phyloP scores from a whole-genome alignment of 2,888 invertebrate species.

The Pyrochroa serraticornis region DNA sequence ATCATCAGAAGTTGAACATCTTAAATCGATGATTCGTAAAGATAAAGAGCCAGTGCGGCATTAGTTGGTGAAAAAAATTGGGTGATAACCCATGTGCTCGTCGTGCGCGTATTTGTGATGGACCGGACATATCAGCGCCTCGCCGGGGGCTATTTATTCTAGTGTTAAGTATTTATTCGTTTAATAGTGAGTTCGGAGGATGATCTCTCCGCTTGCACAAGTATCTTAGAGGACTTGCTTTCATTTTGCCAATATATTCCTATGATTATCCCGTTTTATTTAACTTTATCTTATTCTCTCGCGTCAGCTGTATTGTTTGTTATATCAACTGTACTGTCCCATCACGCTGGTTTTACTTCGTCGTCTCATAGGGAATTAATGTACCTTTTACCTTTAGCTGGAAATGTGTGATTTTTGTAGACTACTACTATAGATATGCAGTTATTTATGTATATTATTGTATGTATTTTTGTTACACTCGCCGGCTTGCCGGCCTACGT shows the following conservation, averaged over 20 bases:
- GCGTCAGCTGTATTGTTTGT: slow-evolving; percentile 36
- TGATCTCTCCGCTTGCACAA: slow-evolving; percentile 42
- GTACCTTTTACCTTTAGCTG: slow-evolving; percentile 57
- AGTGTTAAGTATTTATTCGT: slow-evolving; percentile 52
- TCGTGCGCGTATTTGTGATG: slow-evolving; percentile 37
- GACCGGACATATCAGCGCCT: slow-evolving; percentile 52
- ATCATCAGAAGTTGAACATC: slow-evolving; percentile 88
- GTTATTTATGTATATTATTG: slow-evolving; percentile 55
- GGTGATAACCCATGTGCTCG: slow-evolving; percentile 33
- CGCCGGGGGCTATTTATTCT: slow-evolving; percentile 48
- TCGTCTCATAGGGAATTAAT: slow-evolving; percentile 51
- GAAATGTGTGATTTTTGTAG: slow-evolving; percentile 57
- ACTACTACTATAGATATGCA: slow-evolving; percentile 51
- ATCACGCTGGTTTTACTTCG: slow-evolving; percentile 38
- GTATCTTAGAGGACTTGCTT: slow-evolving; percentile 42
- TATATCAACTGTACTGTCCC: slow-evolving; percentile 36
- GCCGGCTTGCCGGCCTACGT: slow-evolving; percentile 38
- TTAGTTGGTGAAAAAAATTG: slow-evolving; percentile 31
- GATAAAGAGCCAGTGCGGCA: slow-evolving; percentile 43
- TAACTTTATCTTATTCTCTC: slow-evolving; percentile 33
- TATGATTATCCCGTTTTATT: slow-evolving; percentile 38
- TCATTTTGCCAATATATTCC: slow-evolving; percentile 48
- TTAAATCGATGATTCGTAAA: slow-evolving; percentile 79
- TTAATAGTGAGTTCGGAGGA: slow-evolving; percentile 36
- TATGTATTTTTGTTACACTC: slow-evolving; percentile 56